Evolutionary conservation across 2,113 vertebrate genomes (phyloP).

Genomic region (Noctilio leporinus): DNA sequence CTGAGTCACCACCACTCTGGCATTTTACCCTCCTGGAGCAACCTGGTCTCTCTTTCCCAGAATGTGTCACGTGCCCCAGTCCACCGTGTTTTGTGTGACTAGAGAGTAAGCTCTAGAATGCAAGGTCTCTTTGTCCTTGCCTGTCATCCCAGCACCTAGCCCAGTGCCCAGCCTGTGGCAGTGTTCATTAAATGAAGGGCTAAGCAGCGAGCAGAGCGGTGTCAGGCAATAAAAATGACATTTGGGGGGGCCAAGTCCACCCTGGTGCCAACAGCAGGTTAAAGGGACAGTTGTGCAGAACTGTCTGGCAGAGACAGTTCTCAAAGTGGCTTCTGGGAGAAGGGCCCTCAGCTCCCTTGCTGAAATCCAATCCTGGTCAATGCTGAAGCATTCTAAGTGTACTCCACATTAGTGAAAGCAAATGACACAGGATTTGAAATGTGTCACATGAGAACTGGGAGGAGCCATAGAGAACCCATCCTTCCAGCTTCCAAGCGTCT

Average conservation of each 20-base stretch:
- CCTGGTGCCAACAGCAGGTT: background rate
- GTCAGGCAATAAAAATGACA: background rate
- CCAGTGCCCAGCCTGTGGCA: background rate
- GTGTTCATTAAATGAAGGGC: too few relatives aligned
- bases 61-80: background rate
- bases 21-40: background rate
- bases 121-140: background rate
- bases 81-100: background rate
- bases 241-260: background rate
- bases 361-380: background rate
- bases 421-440: background rate
- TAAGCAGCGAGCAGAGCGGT: background rate
- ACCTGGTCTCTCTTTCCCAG: rapidly evolving
- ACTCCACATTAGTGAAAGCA: background rate
- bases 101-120: background rate
- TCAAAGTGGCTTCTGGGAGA: background rate
- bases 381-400: background rate
- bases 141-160: background rate
- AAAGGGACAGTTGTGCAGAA: background rate
- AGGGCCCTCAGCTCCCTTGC: background rate
- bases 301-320: background rate
- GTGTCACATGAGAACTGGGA: background rate
- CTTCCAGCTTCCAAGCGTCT: background rate
- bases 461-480: background rate
- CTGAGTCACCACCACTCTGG: background rate